Base-by-base conservation (phyloP, 2,888 invertebrate species). In the Falcaria lacertinaria region DNA sequence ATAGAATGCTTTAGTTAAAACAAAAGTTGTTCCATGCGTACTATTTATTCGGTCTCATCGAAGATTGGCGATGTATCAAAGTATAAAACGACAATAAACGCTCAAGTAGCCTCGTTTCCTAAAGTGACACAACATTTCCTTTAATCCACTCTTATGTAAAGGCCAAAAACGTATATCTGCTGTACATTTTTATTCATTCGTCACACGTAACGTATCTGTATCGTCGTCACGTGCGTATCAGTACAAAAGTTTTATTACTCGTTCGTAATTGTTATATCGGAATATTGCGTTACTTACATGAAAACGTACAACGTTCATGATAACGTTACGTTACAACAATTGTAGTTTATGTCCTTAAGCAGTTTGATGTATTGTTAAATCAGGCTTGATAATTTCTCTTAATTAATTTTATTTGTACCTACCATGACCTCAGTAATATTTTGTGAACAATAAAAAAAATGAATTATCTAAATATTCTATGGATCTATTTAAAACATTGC, bases 161-260 rank as follows among this genome's bases (percentile, higher is more conserved):
- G 55, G 59, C 52, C 49, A 53, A 52, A 58, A 55, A 60, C 50
- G 54, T 60, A 57, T 54, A 60, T 64, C 58, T 60, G 62, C 64
- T 52, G 53, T 43, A 43, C 50, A 54, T 64, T 66, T 61, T 81
- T 76, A 67, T 69, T 72, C 67, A 84, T 83, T 82, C 84, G 68
- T 78, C 76, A 79, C 83, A 81, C 82, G 85, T 83, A 75, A 64
- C 67, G 64, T 70, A 70, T 80, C 69, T 58, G 73, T 76, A 75
- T 69, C 80, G 62, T 50, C 47, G 64, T 74, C 84, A 85, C 84
- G 84, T 83, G 68, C 47, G 60, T 64, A 62, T 65, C 67, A 37
- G 69, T 66, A 65, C 63, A 74, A 75, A 83, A 80, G 73, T 83
- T 82, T 80, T 82, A 81, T 81, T 77, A 72, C 74, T 66, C 57